A percentile compares a stretch with the other conserved stretches of the same genome.
phyloP scores from a whole-genome alignment of 2,113 vertebrate species.

The Ciconia boyciana region DNA sequence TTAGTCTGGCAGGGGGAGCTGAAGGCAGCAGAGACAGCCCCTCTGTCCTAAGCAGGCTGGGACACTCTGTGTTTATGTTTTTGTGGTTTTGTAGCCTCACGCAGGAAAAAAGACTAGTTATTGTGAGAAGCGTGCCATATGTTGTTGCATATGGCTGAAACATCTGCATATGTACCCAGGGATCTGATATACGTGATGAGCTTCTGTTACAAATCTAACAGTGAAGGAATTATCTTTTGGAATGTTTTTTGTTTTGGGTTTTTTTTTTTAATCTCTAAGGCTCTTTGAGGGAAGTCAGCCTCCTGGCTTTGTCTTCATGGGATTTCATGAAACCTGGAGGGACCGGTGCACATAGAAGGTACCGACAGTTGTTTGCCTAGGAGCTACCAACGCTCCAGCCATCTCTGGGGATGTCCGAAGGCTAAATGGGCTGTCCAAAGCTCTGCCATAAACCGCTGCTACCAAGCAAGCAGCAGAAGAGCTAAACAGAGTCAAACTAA shows the following conservation, averaged over 20 bases:
- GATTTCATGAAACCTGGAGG: not conserved
- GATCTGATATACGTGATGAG: conserved; percentile 14
- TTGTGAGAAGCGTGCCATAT: not conserved
- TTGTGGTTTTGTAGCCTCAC: not conserved
- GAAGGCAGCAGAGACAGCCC: not conserved
- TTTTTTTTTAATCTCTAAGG: not conserved
- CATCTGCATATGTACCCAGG: conserved; percentile 47
- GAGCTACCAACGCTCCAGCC: not conserved
- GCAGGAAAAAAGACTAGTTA: conserved; percentile 12
- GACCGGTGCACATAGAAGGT: not conserved
- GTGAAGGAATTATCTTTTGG: not conserved
- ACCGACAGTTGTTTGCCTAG: not conserved
- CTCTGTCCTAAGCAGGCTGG: not conserved
- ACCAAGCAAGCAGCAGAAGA: not conserved
- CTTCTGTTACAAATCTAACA: conserved; percentile 16
- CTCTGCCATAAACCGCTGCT: not conserved
- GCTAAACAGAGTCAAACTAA: not conserved
- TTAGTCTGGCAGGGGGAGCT: not conserved
- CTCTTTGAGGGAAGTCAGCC: not conserved
- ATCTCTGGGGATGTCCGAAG: not conserved
- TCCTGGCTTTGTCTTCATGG: not conserved
- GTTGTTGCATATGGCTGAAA: conserved; percentile 55
- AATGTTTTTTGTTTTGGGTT: too few species aligned
- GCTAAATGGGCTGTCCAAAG: not conserved
- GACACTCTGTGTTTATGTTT: not conserved